Conservation (phyloP, 1,140 invertebrate genomes). For the Brachystomella parvula region DNA sequence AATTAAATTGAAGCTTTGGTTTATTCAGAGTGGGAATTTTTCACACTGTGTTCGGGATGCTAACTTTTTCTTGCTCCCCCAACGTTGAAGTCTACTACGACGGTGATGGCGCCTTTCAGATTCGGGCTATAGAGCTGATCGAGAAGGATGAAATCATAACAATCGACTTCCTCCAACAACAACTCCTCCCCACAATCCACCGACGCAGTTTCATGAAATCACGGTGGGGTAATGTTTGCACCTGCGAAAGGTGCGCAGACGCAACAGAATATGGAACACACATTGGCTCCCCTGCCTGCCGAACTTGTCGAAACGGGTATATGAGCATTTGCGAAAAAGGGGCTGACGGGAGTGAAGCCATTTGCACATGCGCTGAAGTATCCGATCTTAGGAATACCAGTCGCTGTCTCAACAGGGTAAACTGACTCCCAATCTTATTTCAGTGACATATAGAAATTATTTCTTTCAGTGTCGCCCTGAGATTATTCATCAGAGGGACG, state of each 20-base stretch:
- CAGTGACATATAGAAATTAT: too few species aligned
- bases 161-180: background rate
- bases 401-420: too few species aligned
- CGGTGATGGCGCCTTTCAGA: background rate
- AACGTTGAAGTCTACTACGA: background rate
- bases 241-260: background rate
- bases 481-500: too few species aligned
- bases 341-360: too few species aligned
- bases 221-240: background rate
- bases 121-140: background rate
- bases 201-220: background rate
- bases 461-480: too few species aligned
- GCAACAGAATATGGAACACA: background rate
- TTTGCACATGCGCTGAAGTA: too few species aligned
- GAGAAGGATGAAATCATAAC: background rate
- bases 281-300: background rate
- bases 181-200: background rate
- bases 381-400: too few species aligned
- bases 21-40: background rate
- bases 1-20: background rate
- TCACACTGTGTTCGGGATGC: background rate
- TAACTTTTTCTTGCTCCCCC: background rate
- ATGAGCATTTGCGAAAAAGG: too few species aligned
- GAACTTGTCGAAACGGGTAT: too few species aligned
- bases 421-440: too few species aligned